These are phyloP conservation scores for Eilema caniola DNA, from an alignment of 2,888 invertebrate genomes.

Conservation along the genomic window DNA sequence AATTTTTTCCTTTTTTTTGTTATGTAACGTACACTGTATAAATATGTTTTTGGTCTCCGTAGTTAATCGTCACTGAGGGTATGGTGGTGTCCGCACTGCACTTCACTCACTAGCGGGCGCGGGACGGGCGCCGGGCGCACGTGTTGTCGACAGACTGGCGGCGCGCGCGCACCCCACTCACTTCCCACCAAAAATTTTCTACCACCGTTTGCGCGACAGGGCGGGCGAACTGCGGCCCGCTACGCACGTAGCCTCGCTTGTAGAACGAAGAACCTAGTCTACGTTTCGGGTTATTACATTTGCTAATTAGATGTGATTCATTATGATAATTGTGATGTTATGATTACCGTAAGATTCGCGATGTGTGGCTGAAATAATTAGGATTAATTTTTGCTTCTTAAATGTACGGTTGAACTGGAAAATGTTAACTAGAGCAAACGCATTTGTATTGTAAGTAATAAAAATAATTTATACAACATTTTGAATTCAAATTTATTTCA, in stretches of 20 bases:
- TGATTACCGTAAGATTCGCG: slow-evolving; percentile 44
- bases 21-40: slow-evolving; percentile 74
- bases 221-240: slow-evolving; percentile 73
- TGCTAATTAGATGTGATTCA: slow-evolving; percentile 50
- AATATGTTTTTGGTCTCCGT: slow-evolving; percentile 56
- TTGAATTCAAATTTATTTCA: background rate
- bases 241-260: slow-evolving; percentile 41
- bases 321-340: slow-evolving; percentile 50
- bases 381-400: background rate
- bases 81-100: slow-evolving; percentile 59
- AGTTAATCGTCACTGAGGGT: slow-evolving; percentile 67
- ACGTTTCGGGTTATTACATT: slow-evolving; percentile 42
- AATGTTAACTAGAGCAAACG: background rate
- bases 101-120: slow-evolving; percentile 63
- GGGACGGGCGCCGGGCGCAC: slow-evolving; percentile 80
- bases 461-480: background rate
- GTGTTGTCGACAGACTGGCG: slow-evolving; percentile 75
- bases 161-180: slow-evolving; percentile 86
- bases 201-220: slow-evolving; percentile 71
- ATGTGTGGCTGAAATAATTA: slow-evolving; percentile 30
- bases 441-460: background rate
- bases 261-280: slow-evolving; percentile 11
- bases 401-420: slow-evolving; percentile 2
- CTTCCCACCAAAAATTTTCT: slow-evolving; percentile 85
- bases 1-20: slow-evolving; percentile 50